Evolutionary conservation across 2,113 vertebrate genomes (phyloP), one percentile per base, ranked within the genome.

Genomic region (Eonycteris spelaea): DNA sequence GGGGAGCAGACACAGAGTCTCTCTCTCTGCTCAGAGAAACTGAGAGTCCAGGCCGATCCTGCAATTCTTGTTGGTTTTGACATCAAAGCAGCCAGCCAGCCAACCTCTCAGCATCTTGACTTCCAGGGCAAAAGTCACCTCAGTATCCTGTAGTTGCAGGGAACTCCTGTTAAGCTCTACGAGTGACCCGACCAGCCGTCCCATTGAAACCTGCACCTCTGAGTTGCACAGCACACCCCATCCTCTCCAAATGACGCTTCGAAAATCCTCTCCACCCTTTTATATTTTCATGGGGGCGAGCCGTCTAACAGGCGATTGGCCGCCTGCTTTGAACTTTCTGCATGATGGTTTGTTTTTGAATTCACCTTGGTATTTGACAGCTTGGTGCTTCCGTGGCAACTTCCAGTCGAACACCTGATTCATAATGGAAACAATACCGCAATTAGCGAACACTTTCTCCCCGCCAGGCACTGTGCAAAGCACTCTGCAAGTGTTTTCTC

Each of bases 131-230:
- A 70, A 40, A 13, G 53, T 51, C 4, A 2, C 15, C 21, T 55
- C 35, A 26, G 3, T 55, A n/a, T 35, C 33, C 30, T 75, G 7
- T 38, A 8, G 14, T 45, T n/a, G 35, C 55, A 79, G 73, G 78
- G 14, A 73, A 55, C 48, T 7, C 30, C n/a, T 1, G 0, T 30
- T 26, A 40, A 51, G 30, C 75, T 63, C 43, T 53, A 3, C 19
- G 0, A 21, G 51, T 63, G 24, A 12, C 73, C 5, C 0, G 5
- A 43, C 6, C 2, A 79, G 40, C 2, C 0, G 7, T 59, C 51
- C 48, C 43, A 18, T 1, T 19, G 19, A 92, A 67, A 48, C 70
- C 61, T 0, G 0, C 4, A 6, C 45, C 19, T 55, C 19, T 10
- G 8, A 35, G 48, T 5, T 1, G 75, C 45, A 7, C 24, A 2